Conservation (phyloP, 2,797 vertebrate genomes). For the Megaceryle alcyon region DNA sequence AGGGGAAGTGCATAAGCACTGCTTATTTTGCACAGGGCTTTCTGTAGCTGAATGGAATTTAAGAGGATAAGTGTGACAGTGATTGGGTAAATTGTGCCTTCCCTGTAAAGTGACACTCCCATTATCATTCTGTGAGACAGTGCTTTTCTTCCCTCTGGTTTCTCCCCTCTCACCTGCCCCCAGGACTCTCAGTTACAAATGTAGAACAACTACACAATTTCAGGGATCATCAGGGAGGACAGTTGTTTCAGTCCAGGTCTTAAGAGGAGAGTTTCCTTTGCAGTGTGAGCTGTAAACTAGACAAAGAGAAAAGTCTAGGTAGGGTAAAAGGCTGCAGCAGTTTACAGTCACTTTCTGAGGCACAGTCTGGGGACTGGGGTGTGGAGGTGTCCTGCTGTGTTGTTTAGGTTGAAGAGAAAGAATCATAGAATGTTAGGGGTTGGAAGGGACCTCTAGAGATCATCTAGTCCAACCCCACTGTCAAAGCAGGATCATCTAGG, state of each 20-base stretch:
- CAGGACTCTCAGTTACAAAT: background rate
- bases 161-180: background rate
- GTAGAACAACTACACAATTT: background rate
- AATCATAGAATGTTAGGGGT: no score
- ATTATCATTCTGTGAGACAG: background rate
- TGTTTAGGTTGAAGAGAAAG: background rate
- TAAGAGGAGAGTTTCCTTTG: background rate
- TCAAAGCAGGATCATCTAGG: no score
- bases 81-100: background rate
- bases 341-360: accelerated
- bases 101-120: background rate
- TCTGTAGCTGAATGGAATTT: background rate
- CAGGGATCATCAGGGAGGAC: background rate
- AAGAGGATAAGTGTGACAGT: background rate
- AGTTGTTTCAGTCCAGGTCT: background rate
- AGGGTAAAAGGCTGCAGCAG: background rate
- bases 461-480: no score
- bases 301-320: background rate
- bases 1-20: background rate
- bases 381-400: background rate
- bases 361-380: accelerated
- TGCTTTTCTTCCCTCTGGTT: background rate
- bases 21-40: background rate
- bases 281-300: background rate
- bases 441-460: no score